Base-by-base conservation (phyloP, 2,113 vertebrate genomes). In the Coturnix japonica region DNA sequence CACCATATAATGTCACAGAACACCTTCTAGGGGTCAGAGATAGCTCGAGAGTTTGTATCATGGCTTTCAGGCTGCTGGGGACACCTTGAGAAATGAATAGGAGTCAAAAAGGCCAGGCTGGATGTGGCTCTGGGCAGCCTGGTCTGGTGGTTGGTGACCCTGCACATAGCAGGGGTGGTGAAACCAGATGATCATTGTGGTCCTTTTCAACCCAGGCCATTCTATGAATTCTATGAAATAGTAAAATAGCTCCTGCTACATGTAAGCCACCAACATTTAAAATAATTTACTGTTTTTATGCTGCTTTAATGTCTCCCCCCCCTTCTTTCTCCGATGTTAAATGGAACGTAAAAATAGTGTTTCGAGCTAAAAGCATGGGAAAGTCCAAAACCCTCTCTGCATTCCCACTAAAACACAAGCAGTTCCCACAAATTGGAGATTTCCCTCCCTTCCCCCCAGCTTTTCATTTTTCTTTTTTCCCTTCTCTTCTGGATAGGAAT, bases 401-500 rank as follows among this genome's bases (percentile, higher is more conserved):
- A 69, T 95, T 96, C 94, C 94, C 93, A 73, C 79, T 95, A 69
- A 95, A 79, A 47, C 82, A 85, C 71, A 77, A 93, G n/a, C 64
- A 69, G 91, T 97, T 97, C 94, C 96, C 96, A 96, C 95, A 97
- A 96, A 95, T 80, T 81, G 47, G 87, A 96, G 93, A 92, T 94
- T 96, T 91, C 85, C 89, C 92, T 93, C 87, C 81, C 70, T 87
- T 84, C 86, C 54, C 77, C 53, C 37, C 1, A n/a, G 6, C 8
- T 89, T 91, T 74, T 44, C 15, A 75, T n/a, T 39, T 39, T 56
- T 41, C 37, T 41, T 13, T 65, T n/a, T 44, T 28, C 33, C 73
- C 47, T 49, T 49, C 51, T 79, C 20, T 26, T 4, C n/a, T 73
- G 85, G 77, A 3, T 76, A 91, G 74, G 70, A 86, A 75, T 82